Conservation (phyloP, 2,888 invertebrate genomes). For the Limnephilus marmoratus region DNA sequence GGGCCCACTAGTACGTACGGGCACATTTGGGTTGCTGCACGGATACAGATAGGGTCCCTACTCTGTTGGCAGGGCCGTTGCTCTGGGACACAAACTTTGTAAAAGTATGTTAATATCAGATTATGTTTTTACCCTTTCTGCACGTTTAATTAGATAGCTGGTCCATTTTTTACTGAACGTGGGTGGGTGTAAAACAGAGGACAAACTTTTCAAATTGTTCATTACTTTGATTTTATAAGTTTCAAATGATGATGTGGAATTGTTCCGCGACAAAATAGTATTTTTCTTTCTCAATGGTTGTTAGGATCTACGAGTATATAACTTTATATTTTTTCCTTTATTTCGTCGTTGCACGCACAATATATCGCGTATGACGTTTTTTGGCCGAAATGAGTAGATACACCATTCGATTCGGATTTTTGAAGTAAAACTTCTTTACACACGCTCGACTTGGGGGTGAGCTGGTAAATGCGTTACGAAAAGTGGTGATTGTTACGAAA, state of each 20-base stretch:
- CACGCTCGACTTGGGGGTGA: too few relatives aligned
- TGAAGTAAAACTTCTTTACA: too few relatives aligned
- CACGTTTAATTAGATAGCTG: neutral
- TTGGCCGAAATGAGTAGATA: too few relatives aligned
- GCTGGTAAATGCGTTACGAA: too few relatives aligned
- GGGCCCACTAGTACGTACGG: too few relatives aligned
- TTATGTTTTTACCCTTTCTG: neutral
- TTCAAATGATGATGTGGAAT: neutral
- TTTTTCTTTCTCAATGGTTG: neutral
- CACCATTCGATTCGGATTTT: too few relatives aligned
- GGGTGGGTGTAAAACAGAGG: neutral
- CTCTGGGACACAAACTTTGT: neutral
- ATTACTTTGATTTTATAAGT: neutral
- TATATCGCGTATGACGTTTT: too few relatives aligned
- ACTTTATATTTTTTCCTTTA: neutral
- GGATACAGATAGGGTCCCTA: neutral
- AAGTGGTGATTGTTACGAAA: too few relatives aligned
- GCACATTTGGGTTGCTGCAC: neutral
- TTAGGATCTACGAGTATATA: neutral
- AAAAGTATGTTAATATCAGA: conserved; percentile 4
- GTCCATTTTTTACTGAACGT: neutral
- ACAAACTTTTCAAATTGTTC: neutral
- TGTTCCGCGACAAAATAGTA: neutral
- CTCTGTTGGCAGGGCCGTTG: neutral
- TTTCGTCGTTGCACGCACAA: too few relatives aligned